These are phyloP conservation scores for Hystrix brachyura DNA, from an alignment of 2,113 vertebrate genomes.

Conservation along the genomic window DNA sequence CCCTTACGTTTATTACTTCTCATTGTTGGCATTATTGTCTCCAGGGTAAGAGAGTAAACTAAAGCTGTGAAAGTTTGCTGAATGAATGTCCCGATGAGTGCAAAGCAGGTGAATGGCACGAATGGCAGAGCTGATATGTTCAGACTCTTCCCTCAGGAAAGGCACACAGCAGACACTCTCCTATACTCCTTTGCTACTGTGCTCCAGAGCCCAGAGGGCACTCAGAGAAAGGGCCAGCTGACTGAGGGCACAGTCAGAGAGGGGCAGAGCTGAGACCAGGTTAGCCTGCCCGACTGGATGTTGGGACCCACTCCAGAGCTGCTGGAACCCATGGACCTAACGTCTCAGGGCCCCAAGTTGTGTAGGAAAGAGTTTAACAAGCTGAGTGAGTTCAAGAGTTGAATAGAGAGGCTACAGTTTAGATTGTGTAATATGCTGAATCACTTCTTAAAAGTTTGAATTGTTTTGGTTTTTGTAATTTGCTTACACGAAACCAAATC, in stretches of 20 bases:
- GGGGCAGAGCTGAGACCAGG: background rate
- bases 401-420: background rate
- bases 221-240: background rate
- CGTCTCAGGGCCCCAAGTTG: no score
- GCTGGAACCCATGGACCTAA: background rate
- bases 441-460: background rate
- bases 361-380: background rate
- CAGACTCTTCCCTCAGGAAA: background rate
- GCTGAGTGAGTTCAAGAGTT: background rate
- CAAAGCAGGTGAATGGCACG: background rate
- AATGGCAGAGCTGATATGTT: background rate
- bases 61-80: background rate
- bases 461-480: conserved; percentile 23
- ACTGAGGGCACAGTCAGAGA: background rate
- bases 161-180: background rate
- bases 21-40: background rate
- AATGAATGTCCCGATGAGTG: background rate
- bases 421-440: background rate
- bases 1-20: background rate
- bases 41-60: background rate
- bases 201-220: background rate
- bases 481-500: background rate
- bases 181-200: background rate
- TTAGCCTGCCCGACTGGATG: background rate
- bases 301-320: background rate